Evolutionary conservation across 2,888 invertebrate species (phyloP).

Genomic region (Tachina grossa): DNA sequence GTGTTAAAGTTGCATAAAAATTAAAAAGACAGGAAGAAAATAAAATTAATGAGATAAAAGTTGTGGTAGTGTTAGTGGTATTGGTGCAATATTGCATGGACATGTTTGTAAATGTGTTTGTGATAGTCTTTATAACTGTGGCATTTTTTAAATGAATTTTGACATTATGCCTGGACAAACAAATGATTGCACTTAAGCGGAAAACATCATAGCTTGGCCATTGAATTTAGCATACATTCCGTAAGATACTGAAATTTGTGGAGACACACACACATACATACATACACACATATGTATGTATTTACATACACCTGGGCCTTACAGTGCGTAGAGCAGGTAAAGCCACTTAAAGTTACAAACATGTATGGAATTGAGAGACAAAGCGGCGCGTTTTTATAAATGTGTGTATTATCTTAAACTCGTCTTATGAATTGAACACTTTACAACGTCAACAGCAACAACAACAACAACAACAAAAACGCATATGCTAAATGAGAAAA

Average conservation of each 20-base stretch:
- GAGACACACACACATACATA: neutral
- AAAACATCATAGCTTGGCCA: constrained; percentile 62
- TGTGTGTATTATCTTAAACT: constrained; percentile 30
- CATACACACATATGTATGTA: neutral
- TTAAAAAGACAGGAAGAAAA: constrained; percentile 57
- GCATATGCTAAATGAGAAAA: neutral
- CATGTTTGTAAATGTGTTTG: constrained; percentile 32
- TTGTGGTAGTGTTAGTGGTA: constrained; percentile 40
- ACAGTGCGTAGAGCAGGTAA: constrained; percentile 30
- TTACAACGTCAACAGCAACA: constrained; percentile 35
- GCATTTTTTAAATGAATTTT: constrained; percentile 74
- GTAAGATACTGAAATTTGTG: constrained; percentile 26
- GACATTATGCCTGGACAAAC: constrained; percentile 76
- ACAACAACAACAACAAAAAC: neutral
- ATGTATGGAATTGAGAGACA: constrained; percentile 69
- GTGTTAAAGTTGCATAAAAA: constrained; percentile 56
- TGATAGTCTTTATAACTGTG: constrained; percentile 42
- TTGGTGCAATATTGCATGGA: constrained; percentile 29
- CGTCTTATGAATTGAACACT: constrained; percentile 51
- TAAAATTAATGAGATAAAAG: constrained; percentile 72
- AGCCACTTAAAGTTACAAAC: constrained; percentile 45
- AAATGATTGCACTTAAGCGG: constrained; percentile 78
- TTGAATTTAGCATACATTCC: constrained; percentile 63
- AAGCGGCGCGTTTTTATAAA: constrained; percentile 70
- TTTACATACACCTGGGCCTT: neutral